Evolutionary conservation across 2,888 invertebrate genomes (phyloP), one percentile per base, ranked within the genome.

Genomic region (Sphecodes monilicornis): DNA sequence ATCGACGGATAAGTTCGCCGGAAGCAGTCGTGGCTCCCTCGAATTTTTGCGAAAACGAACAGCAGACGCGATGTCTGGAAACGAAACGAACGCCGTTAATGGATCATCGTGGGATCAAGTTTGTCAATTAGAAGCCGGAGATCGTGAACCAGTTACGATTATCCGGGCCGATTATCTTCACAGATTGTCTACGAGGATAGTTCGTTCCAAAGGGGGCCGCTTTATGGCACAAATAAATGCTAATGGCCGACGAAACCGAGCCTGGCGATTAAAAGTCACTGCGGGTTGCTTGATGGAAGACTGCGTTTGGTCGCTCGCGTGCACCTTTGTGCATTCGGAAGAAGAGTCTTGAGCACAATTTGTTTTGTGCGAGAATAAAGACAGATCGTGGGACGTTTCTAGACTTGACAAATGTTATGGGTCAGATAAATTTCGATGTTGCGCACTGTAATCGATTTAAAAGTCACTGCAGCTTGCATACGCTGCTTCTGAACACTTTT

Each of bases 201-300:
- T 57, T 57, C 57, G 57, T 57, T 57, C 13, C 26, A 26, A 57
- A 29, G 26, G 57, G 87, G 80, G 43, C 43, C 86, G 87, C 76
- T 80, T 82, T 78, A 82, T 84, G 87, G 85, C 82, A 84, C 87
- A 26, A 89, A 87, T 90, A 89, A 88, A 90, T 86, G 88, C 84
- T 78, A 82, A 90, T 86, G 82, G 57, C 57, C 26, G 13, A 26
- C 57, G 26, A 57, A 57, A 57, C 26, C 57, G 22, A 57, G 57
- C 26, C 26, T 29, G 57, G 26, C 57, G 26, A 5, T 57, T 57
- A 57, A 57, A 57, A 57, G 57, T 57, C 57, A 11, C 57, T 5
- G 26, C 57, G 26, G 57, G 26, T 26, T 26, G 26, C 57, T 29
- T 57, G 57, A 29, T 57, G 26, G 57, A 57, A 29, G 57, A 29